phyloP scores from a whole-genome alignment of 1,140 invertebrate species.

The Drosophila orena region DNA sequence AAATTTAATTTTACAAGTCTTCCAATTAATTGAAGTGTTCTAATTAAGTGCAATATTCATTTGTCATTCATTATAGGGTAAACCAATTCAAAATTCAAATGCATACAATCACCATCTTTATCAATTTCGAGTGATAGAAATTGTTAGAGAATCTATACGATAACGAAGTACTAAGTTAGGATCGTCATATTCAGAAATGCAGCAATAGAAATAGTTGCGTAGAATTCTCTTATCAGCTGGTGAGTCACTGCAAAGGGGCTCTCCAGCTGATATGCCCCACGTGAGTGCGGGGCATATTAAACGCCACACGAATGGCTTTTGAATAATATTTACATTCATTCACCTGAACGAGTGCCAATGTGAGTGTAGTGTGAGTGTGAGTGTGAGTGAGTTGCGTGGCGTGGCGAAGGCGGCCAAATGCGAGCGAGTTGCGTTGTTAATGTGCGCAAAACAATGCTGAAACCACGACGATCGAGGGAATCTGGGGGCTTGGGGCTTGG shows the following conservation, averaged over 20 bases:
- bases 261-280: conserved; percentile 31
- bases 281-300: conserved; percentile 31
- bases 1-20: too few relatives aligned
- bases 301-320: conserved; percentile 65
- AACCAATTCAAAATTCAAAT: not conserved
- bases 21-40: too few relatives aligned
- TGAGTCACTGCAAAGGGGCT: conserved; percentile 17
- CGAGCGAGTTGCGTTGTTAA: conserved; percentile 68
- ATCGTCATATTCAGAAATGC: conserved; percentile 12
- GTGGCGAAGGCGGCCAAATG: conserved; percentile 51
- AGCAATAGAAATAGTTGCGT: too few relatives aligned
- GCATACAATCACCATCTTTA: not conserved
- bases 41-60: not conserved
- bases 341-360: conserved; percentile 10
- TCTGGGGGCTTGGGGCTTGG: not conserved
- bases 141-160: not conserved
- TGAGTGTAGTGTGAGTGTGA: conserved; percentile 4
- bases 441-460: conserved; percentile 70
- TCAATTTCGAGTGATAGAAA: not conserved
- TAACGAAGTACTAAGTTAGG: not conserved
- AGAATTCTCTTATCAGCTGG: not conserved
- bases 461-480: conserved; percentile 13
- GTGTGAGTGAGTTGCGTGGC: conserved; percentile 33
- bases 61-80: not conserved
- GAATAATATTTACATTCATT: conserved; percentile 78